Base-by-base conservation (phyloP, 2,797 vertebrate genomes). In the Heteromormyrus szaboi region DNA sequence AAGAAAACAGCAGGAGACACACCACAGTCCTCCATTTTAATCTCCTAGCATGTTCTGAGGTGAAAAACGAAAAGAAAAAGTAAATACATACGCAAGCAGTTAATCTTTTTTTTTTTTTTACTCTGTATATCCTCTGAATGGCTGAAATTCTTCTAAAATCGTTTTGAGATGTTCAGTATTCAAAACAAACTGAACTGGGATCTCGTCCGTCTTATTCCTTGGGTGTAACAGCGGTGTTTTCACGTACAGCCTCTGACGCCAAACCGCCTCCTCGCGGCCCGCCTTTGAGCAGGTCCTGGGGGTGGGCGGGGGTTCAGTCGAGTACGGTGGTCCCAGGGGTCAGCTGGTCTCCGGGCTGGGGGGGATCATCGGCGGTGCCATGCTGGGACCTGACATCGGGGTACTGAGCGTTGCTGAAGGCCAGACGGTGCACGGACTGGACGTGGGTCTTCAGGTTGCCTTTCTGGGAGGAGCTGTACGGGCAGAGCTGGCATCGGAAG, bases 401-500 rank as follows among this genome's bases (percentile, higher is more conserved):
- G 89, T 94, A 92, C 93, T 92, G 95, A 92, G 92, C 92, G 93
- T 96, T 96, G 94, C 95, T 94, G 89, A 94, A 94, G 93, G 96
- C 95, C 92, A 94, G 91, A 89, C 91, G 91, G 93, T 95, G 95
- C 89, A 94, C 96, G 88, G 91, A 94, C 92, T 94, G 96, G 33
- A 89, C 93, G 29, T 90, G 91, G 0, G 95, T 95, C 94, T 97
- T 96, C 96, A 97, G 95, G 96, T 96, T 96, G 96, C 97, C 96
- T 97, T 97, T 96, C 95, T 96, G 95, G 97, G 96, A 95, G 94
- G 97, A 96, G 97, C 97, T 93, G 95, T 97, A 94, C 94, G 97
- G 95, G 94, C 92, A 92, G 96, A 92, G 93, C 96, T 96, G 53
- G 95, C 91, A 95, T 93, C 92, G 91, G 96, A 94, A 94, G 92